Evolutionary conservation across 2,113 vertebrate species (phyloP), one percentile per base, ranked within the genome.

Genomic region (Microcebus griseorufus): DNA sequence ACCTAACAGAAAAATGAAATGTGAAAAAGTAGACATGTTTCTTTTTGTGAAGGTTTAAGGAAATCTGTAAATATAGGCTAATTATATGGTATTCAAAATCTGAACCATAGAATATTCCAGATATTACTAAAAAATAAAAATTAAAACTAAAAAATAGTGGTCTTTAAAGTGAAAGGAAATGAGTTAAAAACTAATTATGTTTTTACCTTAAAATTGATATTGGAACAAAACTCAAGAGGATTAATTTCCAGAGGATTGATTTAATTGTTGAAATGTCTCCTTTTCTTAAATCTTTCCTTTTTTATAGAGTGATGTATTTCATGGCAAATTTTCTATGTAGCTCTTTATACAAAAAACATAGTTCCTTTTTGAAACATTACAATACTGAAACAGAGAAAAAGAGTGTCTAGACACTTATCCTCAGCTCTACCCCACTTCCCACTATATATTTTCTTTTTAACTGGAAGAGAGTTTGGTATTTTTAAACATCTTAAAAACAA

Each of bases 151-250:
- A 69, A 80, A 69, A 25, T 8, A 51, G 18, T 67, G 37, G 34
- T 48, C 83, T 76, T 91, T 29, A 90, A 72, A 94, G 45, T 65
- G 81, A 90, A 95, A 82, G 86, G 72, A 81, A 88, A 25, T 42
- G 20, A 93, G 4, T 72, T 89, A 48, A 83, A 94, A 92, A 22
- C 27, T 34, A 37, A 65, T 45, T 17, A 12, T 60, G 16, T 80
- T 93, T 94, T 82, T 72, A 82, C 8, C 73, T 60, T 96, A 60
- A 92, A 78, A 65, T 73, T 34, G 39, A 34, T 89, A 78, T 2
- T 86, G 9, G 51, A 58, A n/a, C 22, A 80, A 78, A 55, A 73
- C 13, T 55, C 32, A 72, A 72, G 37, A 84, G 60, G 70, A 64
- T 79, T 88, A n/a, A 42, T 75, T 93, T 75, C 25, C 53, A 69